A percentile compares a stretch with the other conserved stretches of the same genome.
Conservation (phyloP, 2,113 vertebrate genomes). For the Takifugu bimaculatus region DNA sequence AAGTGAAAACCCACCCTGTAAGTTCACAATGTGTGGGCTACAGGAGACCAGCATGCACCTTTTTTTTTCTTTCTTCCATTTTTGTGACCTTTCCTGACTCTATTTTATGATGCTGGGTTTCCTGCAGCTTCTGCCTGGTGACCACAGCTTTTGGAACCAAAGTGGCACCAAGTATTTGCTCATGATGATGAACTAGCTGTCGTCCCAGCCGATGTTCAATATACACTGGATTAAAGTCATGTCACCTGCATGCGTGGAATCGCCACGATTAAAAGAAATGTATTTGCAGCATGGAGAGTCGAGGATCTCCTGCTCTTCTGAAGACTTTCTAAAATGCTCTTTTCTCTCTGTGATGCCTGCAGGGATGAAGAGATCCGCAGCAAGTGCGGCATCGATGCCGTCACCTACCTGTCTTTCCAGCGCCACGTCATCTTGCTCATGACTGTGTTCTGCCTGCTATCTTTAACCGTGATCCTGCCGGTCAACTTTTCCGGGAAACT, state of each 20-base stretch:
- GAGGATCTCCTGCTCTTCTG: conserved; percentile 4
- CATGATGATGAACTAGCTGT: conserved; percentile 31
- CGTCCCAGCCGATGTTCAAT: conserved; percentile 7
- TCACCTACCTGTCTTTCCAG: conserved; percentile 95
- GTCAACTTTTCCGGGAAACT: conserved; percentile 92
- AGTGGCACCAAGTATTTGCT: conserved; percentile 33
- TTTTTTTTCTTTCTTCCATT: conserved; percentile 30
- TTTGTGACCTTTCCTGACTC: conserved; percentile 24
- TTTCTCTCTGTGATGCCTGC: conserved; percentile 44
- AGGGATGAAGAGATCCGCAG: conserved; percentile 92
- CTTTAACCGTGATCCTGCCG: conserved; percentile 88
- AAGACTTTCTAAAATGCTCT: not conserved
- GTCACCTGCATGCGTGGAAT: not conserved
- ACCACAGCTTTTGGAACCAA: conserved; percentile 44
- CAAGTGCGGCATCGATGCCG: conserved; percentile 91
- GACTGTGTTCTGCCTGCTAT: conserved; percentile 86
- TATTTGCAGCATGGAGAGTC: too few relatives aligned
- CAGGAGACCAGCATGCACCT: conserved; percentile 34
- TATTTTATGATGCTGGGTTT: conserved; percentile 58
- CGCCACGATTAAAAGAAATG: too few relatives aligned
- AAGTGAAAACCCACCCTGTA: conserved; percentile 57
- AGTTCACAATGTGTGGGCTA: conserved; percentile 64
- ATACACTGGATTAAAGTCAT: not conserved
- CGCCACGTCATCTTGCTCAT: conserved; percentile 88
- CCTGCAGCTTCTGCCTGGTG: conserved; percentile 38